Base-by-base conservation (phyloP, 2,888 invertebrate genomes). In the Drosophila percnosoma region DNA sequence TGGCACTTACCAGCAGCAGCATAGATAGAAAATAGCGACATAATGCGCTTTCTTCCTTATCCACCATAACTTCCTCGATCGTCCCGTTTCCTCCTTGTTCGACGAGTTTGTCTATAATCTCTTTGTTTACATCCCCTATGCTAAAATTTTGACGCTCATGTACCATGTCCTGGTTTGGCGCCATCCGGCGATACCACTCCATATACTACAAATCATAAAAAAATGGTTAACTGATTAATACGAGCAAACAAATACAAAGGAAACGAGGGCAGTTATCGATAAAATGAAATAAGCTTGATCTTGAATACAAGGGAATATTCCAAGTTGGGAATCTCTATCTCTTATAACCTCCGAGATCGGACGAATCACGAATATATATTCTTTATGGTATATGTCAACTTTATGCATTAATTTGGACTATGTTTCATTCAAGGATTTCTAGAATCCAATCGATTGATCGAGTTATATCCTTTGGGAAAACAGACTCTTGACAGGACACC, bases 61-160 rank as follows among this genome's bases (percentile, higher is more conserved):
- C 67, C 21, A 76, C 65, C 85, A 93, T 82, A 1, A 93, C 82
- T 65, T 91, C 81, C 3, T 78, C 81, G 7, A 93, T 79, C 0
- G 90, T 80, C 3, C 76, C 76, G 21, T 51, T 31, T 6, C 78
- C 77, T 18, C 60, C 61, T 27, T 78, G 68, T 27, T 90, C 75
- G 51, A 89, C 53, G 18, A 86, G 88, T 24, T 74, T 86, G 3
- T 83, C 69, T 3, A 93, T 85, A 21, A 93, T 90, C 69, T 93
- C 91, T 3, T 87, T 89, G 0, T 92, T 92, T 24, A 93, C 60
- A n/a, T 86, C 80, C 51, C 80, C 86, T 6, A 93, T 87, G 66
- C 91, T 91, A 42, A 93, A 93, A 73, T 92, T 91, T 75, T 92
- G 92, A 2, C 93, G 90, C 5, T 89, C 87, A 58, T 91, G 91